Conservation (phyloP, 2,888 invertebrate genomes). For the Prosopocoilus inquinatus region DNA sequence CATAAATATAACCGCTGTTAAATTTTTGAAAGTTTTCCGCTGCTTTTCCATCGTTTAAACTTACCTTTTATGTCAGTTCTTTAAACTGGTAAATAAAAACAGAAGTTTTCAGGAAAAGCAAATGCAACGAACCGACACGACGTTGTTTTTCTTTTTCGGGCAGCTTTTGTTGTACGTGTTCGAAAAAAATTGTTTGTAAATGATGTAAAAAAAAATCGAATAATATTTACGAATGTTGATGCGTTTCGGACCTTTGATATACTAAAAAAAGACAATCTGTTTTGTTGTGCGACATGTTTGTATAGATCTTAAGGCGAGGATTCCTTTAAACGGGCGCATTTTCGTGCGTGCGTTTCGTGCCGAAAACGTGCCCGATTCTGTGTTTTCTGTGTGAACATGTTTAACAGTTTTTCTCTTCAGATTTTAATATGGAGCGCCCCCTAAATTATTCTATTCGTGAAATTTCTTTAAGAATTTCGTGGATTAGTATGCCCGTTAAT, state of each 20-base stretch:
- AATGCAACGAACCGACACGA: too few relatives aligned
- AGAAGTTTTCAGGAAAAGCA: too few relatives aligned
- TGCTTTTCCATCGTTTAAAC: too few relatives aligned
- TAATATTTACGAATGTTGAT: slow-evolving; percentile 17
- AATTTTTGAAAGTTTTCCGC: too few relatives aligned
- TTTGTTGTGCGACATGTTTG: slow-evolving; percentile 9
- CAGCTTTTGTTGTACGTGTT: too few relatives aligned
- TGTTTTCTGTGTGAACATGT: slow-evolving; percentile 13
- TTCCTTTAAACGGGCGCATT: neutral
- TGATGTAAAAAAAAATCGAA: slow-evolving; percentile 18
- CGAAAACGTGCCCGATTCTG: neutral
- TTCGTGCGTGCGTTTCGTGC: neutral
- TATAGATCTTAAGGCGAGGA: neutral
- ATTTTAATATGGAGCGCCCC: neutral
- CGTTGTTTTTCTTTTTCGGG: too few relatives aligned
- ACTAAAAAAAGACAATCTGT: slow-evolving; percentile 17
- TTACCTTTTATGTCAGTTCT: too few relatives aligned
- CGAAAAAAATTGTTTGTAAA: slow-evolving; percentile 16
- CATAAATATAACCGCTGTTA: too few relatives aligned
- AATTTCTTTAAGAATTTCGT: too few relatives aligned
- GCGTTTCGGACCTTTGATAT: slow-evolving; percentile 15
- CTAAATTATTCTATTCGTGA: too few relatives aligned
- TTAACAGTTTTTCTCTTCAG: slow-evolving; percentile 16
- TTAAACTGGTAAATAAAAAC: too few relatives aligned
- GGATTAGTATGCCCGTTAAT: too few relatives aligned